Evolutionary conservation across 2,113 vertebrate genomes (phyloP), one percentile per base, ranked within the genome.

Genomic region (Heterotis niloticus): DNA sequence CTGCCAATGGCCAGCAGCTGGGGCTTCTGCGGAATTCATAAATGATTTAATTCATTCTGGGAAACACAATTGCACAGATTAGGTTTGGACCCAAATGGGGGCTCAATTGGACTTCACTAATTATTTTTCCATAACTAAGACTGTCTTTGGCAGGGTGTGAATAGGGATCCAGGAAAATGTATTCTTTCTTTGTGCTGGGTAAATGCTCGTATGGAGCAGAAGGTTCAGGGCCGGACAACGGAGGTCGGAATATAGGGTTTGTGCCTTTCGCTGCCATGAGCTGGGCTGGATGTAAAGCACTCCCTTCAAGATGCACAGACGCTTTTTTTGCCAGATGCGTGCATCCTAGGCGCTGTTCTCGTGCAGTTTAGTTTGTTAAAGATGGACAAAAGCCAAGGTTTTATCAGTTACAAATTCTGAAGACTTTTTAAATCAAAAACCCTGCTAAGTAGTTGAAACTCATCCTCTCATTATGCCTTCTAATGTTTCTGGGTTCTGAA

Each of bases 161-260:
- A 79, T 79, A 79, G 78, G 34, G 24, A 57, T 13, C 13, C 67
- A 72, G 78, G 23, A 51, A 78, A 79, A 72, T 68, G 60, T 60
- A 51, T 67, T 20, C 51, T 69, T 44, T 24, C 23, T 52, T 70
- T 72, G 78, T 64, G 17, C 60, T 78, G 11, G 26, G 18, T 26
- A 71, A 70, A 70, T 78, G 57, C 67, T 51, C 51, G n/a, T 54
- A 62, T 24, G 57, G 29, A 23, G n/a, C 65, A 56, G 34, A 44
- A n/a, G n/a, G 10, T 44, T 29, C 9, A 44, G 75, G 64, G 64
- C 23, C 62, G 57, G 17, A 23, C 34, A 23, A 16, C 10, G 20
- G 18, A 51, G 67, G 24, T 59, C 34, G 71, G 66, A 69, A 34
- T 10, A 44, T 56, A n/a, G 34, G 64, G 29, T 23, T 20, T n/a